Conservation (phyloP, 2,113 vertebrate species). For the Arenaria interpres region DNA sequence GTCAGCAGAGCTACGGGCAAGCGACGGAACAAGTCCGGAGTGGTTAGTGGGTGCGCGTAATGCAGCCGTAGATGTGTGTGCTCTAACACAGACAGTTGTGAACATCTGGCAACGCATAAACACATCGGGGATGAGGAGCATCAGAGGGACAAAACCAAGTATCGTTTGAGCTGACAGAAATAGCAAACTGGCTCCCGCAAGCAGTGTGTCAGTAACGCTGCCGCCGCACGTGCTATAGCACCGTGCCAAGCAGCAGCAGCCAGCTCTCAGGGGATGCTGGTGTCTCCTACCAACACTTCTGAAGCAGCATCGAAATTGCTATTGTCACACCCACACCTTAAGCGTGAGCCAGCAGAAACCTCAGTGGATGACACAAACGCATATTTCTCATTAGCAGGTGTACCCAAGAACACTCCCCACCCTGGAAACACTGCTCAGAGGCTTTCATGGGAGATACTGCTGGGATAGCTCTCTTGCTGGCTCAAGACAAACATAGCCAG, state of each 20-base stretch:
- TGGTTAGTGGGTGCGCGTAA: background rate
- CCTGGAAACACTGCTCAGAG: background rate
- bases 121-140: background rate
- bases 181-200: background rate
- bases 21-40: background rate
- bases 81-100: background rate
- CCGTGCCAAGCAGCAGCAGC: background rate
- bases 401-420: background rate
- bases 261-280: background rate
- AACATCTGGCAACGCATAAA: background rate
- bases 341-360: background rate
- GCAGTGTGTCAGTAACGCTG: background rate
- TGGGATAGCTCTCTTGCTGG: background rate
- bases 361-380: background rate
- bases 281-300: background rate
- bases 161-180: background rate
- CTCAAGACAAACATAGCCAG: background rate
- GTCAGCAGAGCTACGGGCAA: background rate
- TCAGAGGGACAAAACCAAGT: background rate
- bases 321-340: background rate
- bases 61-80: background rate
- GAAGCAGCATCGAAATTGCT: background rate
- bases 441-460: background rate
- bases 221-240: rapidly evolving
- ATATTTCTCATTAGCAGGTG: background rate